Percentiles rank a stretch among this genome's conserved stretches.
These are phyloP conservation scores for Orthosia cruda DNA, from an alignment of 2,888 invertebrate genomes.

Conservation along the genomic window DNA sequence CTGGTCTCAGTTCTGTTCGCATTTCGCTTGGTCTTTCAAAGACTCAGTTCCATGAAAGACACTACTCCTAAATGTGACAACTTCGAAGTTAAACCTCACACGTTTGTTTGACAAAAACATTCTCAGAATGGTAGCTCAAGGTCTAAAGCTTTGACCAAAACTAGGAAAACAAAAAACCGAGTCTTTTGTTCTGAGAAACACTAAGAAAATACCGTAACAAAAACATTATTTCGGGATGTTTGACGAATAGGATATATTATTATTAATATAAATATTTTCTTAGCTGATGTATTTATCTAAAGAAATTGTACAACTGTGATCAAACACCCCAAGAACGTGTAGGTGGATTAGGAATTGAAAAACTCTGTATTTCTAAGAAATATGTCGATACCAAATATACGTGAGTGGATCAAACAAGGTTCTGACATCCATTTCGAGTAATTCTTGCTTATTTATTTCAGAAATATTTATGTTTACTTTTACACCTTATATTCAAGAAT, in stretches of 20 bases:
- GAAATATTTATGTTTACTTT: constrained; percentile 13
- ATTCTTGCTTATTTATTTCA: constrained; percentile 4
- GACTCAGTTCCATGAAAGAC: too few species aligned
- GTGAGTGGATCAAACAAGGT: constrained; percentile 14
- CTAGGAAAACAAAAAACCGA: background rate
- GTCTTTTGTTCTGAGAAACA: constrained; percentile 16
- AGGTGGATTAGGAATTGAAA: constrained; percentile 12
- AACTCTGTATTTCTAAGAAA: constrained; percentile 39
- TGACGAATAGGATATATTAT: constrained; percentile 30
- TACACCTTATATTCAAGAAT: background rate
- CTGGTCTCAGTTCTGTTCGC: too few species aligned
- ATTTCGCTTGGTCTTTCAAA: too few species aligned
- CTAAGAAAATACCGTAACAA: constrained; percentile 29
- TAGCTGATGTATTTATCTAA: constrained; percentile 40
- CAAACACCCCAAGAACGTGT: constrained; percentile 21
- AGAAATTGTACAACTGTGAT: constrained; percentile 26
- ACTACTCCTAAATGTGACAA: background rate
- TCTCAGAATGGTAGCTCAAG: background rate
- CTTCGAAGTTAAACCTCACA: background rate
- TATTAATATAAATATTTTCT: constrained; percentile 58
- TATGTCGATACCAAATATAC: constrained; percentile 16
- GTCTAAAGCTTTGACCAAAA: background rate
- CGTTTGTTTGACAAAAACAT: constrained; percentile 3
- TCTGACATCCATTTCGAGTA: background rate
- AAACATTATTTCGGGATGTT: constrained; percentile 14